Percentiles rank a stretch among this genome's conserved stretches.
These are phyloP conservation scores for Oxycera nigricornis DNA, from an alignment of 2,888 invertebrate genomes.

Conservation along the genomic window DNA sequence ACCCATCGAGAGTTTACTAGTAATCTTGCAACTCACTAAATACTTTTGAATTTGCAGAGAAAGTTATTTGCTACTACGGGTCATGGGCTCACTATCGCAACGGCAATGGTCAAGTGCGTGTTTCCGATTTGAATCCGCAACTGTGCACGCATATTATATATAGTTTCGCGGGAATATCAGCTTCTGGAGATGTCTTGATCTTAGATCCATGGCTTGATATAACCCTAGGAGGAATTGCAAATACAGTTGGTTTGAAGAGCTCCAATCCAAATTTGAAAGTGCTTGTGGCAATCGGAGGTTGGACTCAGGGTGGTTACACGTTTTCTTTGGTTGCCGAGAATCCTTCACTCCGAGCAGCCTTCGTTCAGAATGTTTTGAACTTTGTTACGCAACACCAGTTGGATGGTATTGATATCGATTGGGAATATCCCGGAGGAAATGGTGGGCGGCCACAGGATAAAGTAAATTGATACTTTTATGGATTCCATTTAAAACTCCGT, in stretches of 20 bases:
- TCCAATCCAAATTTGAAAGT: constrained; percentile 62
- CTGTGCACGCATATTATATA: constrained; percentile 76
- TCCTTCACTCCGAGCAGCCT: constrained; percentile 56
- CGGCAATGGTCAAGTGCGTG: constrained; percentile 68
- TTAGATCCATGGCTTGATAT: constrained; percentile 67
- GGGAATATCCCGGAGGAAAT: constrained; percentile 66
- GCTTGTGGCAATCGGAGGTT: constrained; percentile 66
- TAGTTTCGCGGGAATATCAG: constrained; percentile 69
- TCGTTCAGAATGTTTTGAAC: constrained; percentile 63
- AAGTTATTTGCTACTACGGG: constrained; percentile 73
- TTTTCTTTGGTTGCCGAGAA: constrained; percentile 60
- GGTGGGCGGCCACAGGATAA: constrained; percentile 41
- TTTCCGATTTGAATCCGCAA: constrained; percentile 67
- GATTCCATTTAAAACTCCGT: background rate
- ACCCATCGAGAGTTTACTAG: no score
- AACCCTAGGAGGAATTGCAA: constrained; percentile 56
- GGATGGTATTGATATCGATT: constrained; percentile 72
- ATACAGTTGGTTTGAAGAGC: constrained; percentile 61
- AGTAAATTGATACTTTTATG: background rate
- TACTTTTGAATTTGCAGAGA: constrained; percentile 59
- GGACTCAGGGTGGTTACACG: constrained; percentile 65
- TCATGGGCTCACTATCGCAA: constrained; percentile 73
- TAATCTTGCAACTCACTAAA: background rate
- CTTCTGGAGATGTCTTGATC: constrained; percentile 62
- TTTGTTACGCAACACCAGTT: constrained; percentile 64